Conservation (phyloP, 2,797 vertebrate species). For the Hozukius guyotensis region DNA sequence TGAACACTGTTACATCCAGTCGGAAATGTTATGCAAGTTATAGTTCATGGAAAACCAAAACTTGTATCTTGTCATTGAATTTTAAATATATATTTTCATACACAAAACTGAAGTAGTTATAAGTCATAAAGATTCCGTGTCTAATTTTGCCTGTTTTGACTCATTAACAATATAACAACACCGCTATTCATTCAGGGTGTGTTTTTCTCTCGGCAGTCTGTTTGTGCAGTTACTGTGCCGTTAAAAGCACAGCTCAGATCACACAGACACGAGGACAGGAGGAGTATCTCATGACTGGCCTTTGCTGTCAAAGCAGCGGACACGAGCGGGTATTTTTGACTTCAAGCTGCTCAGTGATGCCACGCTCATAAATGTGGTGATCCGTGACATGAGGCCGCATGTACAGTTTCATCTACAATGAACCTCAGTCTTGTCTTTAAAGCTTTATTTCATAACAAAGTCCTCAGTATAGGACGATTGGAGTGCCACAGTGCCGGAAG, state of each 20-base stretch:
- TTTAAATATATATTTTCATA: neutral
- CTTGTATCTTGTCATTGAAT: neutral
- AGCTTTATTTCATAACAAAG: constrained; percentile 30
- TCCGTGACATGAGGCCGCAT: constrained; percentile 14
- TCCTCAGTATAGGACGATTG: constrained; percentile 2
- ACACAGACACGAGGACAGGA: constrained; percentile 31
- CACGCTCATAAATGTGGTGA: constrained; percentile 31
- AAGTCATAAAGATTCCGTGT: neutral
- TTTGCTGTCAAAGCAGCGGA: constrained; percentile 49
- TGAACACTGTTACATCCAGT: neutral
- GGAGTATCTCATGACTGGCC: constrained; percentile 62
- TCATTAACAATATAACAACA: constrained; percentile 11
- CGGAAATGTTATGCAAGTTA: neutral
- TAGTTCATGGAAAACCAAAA: neutral
- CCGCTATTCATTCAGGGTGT: neutral
- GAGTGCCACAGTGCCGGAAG: constrained; percentile 15
- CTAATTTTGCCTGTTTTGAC: neutral
- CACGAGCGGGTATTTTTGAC: constrained; percentile 53
- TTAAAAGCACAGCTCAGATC: constrained; percentile 16
- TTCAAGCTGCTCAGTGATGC: constrained; percentile 38
- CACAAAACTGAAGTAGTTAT: neutral
- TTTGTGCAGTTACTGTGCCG: constrained; percentile 2
- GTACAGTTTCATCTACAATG: constrained; percentile 47
- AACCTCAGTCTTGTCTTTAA: constrained; percentile 34
- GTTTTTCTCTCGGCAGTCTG: neutral